A percentile compares a stretch with the other conserved stretches of the same genome.
Evolutionary conservation across 1,140 invertebrate species (phyloP).

Genomic region (Pygmarrhopalites habei): DNA sequence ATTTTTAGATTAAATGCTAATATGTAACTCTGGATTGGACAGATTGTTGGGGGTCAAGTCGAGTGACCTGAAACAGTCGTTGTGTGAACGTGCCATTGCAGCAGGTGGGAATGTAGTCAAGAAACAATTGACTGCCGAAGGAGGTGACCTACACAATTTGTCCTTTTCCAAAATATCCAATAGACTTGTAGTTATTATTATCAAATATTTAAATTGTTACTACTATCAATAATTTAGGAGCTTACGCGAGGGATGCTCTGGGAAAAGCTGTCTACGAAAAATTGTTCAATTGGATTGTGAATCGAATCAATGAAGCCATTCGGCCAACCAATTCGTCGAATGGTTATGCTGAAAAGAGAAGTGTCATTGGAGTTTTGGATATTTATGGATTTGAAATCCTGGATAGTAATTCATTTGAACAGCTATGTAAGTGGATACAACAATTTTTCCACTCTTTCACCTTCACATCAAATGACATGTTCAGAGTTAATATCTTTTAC

Average conservation of each 20-base stretch:
- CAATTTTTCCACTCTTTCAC: no score
- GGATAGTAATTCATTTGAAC: slow-evolving; percentile 59
- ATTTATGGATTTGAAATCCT: slow-evolving; percentile 98
- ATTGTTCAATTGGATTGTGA: slow-evolving; percentile 86
- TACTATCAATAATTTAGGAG: no score
- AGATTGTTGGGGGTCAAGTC: slow-evolving; percentile 51
- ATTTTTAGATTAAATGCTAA: background rate
- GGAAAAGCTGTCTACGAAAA: slow-evolving; percentile 60
- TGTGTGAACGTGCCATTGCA: slow-evolving; percentile 82
- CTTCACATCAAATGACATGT: no score
- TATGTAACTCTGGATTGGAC: slow-evolving; percentile 56
- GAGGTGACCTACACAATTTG: no score
- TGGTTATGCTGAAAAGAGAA: slow-evolving; percentile 50
- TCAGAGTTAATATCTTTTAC: no score
- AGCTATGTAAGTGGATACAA: no score
- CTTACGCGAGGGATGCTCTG: slow-evolving; percentile 70
- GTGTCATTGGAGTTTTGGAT: slow-evolving; percentile 89
- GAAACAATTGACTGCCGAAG: slow-evolving; percentile 71
- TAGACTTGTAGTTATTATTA: no score
- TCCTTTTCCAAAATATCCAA: no score
- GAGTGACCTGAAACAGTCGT: slow-evolving; percentile 62
- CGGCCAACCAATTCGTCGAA: slow-evolving; percentile 47
- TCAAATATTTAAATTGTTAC: no score
- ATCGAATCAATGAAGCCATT: slow-evolving; percentile 78
- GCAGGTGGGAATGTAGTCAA: slow-evolving; percentile 89